A percentile compares a stretch with the other conserved stretches of the same genome.
These are phyloP conservation scores for Eucidaris tribuloides DNA, from an alignment of 35 echinoderm and acorn worm species.

Conservation along the genomic window DNA sequence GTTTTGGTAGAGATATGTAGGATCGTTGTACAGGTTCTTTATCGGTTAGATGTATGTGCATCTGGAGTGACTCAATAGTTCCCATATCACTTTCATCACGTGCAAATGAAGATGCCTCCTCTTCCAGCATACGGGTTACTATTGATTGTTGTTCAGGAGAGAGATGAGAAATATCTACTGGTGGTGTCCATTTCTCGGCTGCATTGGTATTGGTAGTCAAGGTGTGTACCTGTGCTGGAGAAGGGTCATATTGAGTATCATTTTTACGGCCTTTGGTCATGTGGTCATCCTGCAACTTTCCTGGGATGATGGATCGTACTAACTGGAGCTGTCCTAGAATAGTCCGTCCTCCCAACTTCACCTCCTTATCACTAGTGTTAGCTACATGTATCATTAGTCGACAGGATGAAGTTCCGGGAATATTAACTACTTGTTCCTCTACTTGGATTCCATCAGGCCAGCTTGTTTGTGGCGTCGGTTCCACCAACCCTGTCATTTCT, in stretches of 20 bases:
- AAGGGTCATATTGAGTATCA: too few species aligned
- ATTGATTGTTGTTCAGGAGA: constrained; percentile 8
- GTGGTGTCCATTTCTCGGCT: constrained; percentile 21
- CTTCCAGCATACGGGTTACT: constrained; percentile 39
- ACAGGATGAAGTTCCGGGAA: constrained; percentile 17
- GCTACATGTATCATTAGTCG: constrained; percentile 20
- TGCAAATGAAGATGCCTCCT: constrained; percentile 38
- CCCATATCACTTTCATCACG: constrained; percentile 51
- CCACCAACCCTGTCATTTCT: constrained; percentile 17
- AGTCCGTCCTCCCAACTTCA: constrained; percentile 20
- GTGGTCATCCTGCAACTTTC: not conserved
- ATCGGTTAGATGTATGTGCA: constrained; percentile 56
- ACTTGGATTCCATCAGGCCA: constrained; percentile 19
- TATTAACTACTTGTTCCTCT: constrained; percentile 15
- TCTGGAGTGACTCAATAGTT: constrained; percentile 22
- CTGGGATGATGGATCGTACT: not conserved
- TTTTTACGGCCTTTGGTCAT: not conserved
- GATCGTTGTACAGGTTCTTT: constrained; percentile 60
- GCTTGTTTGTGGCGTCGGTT: not conserved
- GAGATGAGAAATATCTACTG: constrained; percentile 16
- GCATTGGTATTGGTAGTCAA: not conserved
- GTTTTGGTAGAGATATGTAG: constrained; percentile 45
- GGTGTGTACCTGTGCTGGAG: not conserved
- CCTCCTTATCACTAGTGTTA: constrained; percentile 21
- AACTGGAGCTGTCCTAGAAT: constrained; percentile 29